Evolutionary conservation across 1,140 invertebrate species (phyloP), one percentile per base, ranked within the genome.

Genomic region (Diorhabda elongata): DNA sequence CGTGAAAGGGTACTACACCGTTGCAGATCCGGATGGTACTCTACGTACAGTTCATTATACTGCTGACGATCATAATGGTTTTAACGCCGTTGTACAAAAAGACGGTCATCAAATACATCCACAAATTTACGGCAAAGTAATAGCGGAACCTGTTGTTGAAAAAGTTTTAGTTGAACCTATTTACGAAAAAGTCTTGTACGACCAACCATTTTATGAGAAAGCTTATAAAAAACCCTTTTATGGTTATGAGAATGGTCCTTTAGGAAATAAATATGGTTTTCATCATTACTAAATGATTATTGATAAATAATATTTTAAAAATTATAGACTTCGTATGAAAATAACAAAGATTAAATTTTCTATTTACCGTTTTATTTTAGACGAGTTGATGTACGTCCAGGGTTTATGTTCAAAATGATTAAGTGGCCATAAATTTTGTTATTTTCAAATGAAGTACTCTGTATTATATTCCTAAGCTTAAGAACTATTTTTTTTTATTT

Each of bases 21-120:
- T 89, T 8, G 82, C 87, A 11, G 87, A 90, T 69, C 85, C 88
- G 85, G 88, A 67, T 83, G 84, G 58, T 88, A 80, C 84, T 65
- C 84, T 86, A 65, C 84, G 88, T 68, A 85, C 85, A 42, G 87
- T 89, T 0, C 85, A 88, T 72, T 89, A 90, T 78, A 87, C 86
- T 3, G 85, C 86, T 42, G 85, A 87, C 77, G 81, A 84, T 2
- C 70, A 81, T 68, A 82, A 83, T 70, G 83, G 83, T 67, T 84
- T 83, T 78, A 81, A 82, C 74, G 82, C 82, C 44, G 77, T 81
- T 44, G 80, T 82, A 58, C 75, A 75, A 58, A 75, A 75, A 59
- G 43, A 61, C 42, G 70, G 70, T 59, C 65, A 66, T 41, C 5
- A 56, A 3, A 42, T 44, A 5, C 65, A 66, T 64, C 63, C 63